Conservation (phyloP, 2,797 vertebrate genomes). For the Coranthus polyacanthus region DNA sequence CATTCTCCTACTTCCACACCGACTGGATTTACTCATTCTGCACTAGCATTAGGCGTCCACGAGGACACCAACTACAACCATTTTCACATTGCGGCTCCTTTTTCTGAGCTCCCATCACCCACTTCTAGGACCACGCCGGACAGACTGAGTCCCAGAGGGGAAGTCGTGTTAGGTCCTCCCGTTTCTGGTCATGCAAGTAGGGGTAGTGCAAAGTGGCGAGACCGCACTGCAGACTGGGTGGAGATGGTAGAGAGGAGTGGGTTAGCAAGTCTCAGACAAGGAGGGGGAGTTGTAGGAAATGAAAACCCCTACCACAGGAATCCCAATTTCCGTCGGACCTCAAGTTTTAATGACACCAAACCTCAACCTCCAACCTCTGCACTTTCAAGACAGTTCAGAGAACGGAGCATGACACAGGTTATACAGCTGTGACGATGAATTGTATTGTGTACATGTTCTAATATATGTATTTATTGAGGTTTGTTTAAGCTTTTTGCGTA, state of each 20-base stretch:
- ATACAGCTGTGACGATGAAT: neutral
- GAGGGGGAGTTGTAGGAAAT: conserved; percentile 26
- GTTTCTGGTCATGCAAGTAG: conserved; percentile 68
- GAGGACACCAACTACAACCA: conserved; percentile 76
- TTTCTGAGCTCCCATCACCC: conserved; percentile 83
- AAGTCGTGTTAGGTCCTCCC: conserved; percentile 76
- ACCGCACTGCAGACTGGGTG: conserved; percentile 88
- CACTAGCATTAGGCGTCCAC: conserved; percentile 34
- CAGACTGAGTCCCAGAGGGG: conserved; percentile 81
- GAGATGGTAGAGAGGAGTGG: conserved; percentile 86
- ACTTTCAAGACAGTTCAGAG: conserved; percentile 87
- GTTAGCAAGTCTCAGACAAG: conserved; percentile 55
- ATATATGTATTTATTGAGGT: neutral
- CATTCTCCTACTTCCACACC: conserved; percentile 80
- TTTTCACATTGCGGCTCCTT: conserved; percentile 86
- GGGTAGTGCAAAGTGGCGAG: conserved; percentile 80
- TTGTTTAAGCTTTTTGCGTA: neutral
- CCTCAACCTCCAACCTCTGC: conserved; percentile 78
- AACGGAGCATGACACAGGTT: conserved; percentile 93
- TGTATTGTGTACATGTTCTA: neutral
- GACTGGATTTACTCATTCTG: conserved; percentile 61
- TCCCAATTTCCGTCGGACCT: conserved; percentile 91
- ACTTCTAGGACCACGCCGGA: conserved; percentile 70
- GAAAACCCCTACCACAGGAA: conserved; percentile 77
- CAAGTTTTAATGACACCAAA: conserved; percentile 93